These are phyloP conservation scores for Phalangium opilio DNA, from an alignment of 2,888 invertebrate genomes.

Conservation along the genomic window DNA sequence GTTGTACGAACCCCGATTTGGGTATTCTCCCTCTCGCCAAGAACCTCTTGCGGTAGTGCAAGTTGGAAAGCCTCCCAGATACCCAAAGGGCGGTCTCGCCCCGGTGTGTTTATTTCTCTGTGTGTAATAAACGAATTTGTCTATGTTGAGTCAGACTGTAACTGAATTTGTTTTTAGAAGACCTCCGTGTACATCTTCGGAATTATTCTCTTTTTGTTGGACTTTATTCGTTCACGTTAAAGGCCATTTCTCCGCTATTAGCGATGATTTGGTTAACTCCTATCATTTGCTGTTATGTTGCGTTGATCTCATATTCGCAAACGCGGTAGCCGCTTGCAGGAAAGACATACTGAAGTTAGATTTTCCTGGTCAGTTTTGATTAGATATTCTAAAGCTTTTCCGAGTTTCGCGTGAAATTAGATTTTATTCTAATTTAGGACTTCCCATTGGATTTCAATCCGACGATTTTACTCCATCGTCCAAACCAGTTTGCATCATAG, in stretches of 20 bases:
- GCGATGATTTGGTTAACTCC: conserved; percentile 84
- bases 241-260: conserved; percentile 60
- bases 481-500: conserved; percentile 65
- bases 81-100: no score
- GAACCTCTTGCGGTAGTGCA: no score
- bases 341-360: conserved; percentile 69
- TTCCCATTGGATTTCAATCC: conserved; percentile 52
- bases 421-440: conserved; percentile 37
- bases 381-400: no score
- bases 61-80: no score
- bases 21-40: no score
- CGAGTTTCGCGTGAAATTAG: background rate
- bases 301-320: conserved; percentile 75
- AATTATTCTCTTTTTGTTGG: conserved; percentile 87
- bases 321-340: conserved; percentile 61
- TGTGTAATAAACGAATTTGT: no score
- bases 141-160: no score
- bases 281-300: conserved; percentile 80
- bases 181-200: conserved; percentile 59
- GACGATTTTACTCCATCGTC: conserved; percentile 41
- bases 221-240: conserved; percentile 70
- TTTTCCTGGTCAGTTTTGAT: conserved; percentile 49
- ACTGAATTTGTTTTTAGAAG: conserved; percentile 37
- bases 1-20: no score
- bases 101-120: conserved; percentile 16